Evolutionary conservation across 2,113 vertebrate genomes (phyloP), one percentile per base, ranked within the genome.

Genomic region (Bufo bufo): DNA sequence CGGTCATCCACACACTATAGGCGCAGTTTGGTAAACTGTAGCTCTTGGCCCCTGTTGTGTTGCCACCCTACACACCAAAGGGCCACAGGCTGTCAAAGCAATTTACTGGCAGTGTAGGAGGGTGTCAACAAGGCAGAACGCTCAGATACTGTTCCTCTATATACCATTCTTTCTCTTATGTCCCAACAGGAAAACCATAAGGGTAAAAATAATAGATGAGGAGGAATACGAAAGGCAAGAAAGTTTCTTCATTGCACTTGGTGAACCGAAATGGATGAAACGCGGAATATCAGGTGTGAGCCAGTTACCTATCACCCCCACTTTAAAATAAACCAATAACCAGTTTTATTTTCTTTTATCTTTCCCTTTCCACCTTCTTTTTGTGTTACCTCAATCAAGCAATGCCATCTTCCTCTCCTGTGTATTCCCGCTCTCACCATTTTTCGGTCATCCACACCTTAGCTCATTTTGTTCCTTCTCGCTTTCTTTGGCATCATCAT

Each of bases 191-290:
- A 99, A 99, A 96, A 95, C 96, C 93, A 84, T 99, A 96, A 98
- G 97, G 94, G 97, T 99, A 96, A 99, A 99, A 94, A 95, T 99
- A 95, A 96, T 99, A 96, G 98, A 99, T 95, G 98, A 99, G 94
- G 98, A 99, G 95, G 98, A 99, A 93, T 99, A 99, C 94, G 98
- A 99, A 96, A 99, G 98, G 96, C 98, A 99, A 97, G 99, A 99
- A 96, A 99, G 97, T 97, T 99, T 99, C 97, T 99, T 98, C 96
- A 96, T 99, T 98, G 97, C 95, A 95, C 97, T 99, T 96, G 97
- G 97, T 93, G 98, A 99, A 95, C 98, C 98, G 94, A 95, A 95
- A 93, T 96, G 96, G 96, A 96, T 96, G 95, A 95, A 96, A 95
- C 95, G 94, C 95, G 95, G 96, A 95, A 96, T 96, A 96, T 96